Percentiles rank a stretch among this genome's conserved stretches.
Evolutionary conservation across 2,888 invertebrate species (phyloP).

Genomic region (Dorcus hopei): DNA sequence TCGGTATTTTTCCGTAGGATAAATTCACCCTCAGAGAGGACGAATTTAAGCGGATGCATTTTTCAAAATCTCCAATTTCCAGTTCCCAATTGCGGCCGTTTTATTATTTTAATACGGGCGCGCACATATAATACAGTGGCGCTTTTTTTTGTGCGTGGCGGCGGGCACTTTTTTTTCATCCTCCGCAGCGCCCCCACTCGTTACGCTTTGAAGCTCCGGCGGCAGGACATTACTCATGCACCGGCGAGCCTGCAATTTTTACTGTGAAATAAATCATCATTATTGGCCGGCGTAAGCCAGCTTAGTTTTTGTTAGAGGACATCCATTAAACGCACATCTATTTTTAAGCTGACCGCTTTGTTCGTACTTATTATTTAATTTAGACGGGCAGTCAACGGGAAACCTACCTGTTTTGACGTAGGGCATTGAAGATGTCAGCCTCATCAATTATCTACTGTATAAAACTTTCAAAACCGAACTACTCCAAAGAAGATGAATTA

Average conservation of each 20-base stretch:
- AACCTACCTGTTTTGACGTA: not conserved
- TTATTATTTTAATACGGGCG: constrained; percentile 39
- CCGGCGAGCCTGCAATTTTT: constrained; percentile 56
- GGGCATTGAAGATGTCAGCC: not conserved
- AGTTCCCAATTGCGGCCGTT: constrained; percentile 25
- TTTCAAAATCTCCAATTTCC: constrained; percentile 11
- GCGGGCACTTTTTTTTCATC: constrained; percentile 42
- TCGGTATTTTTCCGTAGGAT: no score
- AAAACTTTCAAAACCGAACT: no score
- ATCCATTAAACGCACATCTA: constrained; percentile 37
- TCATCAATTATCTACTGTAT: not conserved
- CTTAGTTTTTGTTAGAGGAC: constrained; percentile 29
- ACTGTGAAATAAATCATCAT: constrained; percentile 60
- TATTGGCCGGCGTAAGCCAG: constrained; percentile 51
- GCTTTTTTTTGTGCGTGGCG: constrained; percentile 34
- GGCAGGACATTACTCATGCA: constrained; percentile 54
- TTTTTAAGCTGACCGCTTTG: constrained; percentile 42
- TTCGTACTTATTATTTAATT: constrained; percentile 43
- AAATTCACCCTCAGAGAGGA: no score
- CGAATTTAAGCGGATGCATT: not conserved
- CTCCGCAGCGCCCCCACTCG: constrained; percentile 36
- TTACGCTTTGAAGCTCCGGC: constrained; percentile 46
- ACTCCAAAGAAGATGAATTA: no score
- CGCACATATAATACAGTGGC: constrained; percentile 48
- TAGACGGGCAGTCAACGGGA: constrained; percentile 13